phyloP scores from a whole-genome alignment of 2,113 vertebrate genomes.

The Thalassoma bifasciatum region DNA sequence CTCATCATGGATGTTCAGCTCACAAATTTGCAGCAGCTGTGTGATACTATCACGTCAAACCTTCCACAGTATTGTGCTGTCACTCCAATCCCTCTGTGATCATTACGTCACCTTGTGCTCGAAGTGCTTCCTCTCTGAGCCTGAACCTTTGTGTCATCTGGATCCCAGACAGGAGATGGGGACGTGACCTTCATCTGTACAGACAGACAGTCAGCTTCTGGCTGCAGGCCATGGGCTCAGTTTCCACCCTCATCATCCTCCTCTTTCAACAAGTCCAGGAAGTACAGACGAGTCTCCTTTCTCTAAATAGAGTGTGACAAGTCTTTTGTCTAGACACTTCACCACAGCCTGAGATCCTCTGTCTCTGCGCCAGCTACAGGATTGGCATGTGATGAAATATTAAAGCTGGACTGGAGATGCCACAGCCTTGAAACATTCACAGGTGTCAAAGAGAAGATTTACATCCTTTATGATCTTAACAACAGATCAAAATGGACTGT shows the following conservation, averaged over 20 bases:
- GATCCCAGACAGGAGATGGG: conserved; percentile 30
- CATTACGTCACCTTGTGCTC: conserved; percentile 36
- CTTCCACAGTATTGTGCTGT: conserved; percentile 14
- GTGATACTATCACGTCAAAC: too few relatives aligned
- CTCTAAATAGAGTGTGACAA: not conserved
- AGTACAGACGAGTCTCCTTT: not conserved
- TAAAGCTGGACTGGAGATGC: not conserved
- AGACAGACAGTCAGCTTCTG: conserved; percentile 32
- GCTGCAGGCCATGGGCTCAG: conserved; percentile 25
- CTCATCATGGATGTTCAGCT: too few relatives aligned
- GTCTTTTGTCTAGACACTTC: not conserved
- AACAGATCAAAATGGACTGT: too few relatives aligned
- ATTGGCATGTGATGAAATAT: not conserved
- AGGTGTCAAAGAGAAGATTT: not conserved
- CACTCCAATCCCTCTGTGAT: conserved; percentile 40
- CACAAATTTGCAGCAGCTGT: too few relatives aligned
- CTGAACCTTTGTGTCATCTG: conserved; percentile 29
- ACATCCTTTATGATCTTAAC: not conserved
- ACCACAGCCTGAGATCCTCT: too few relatives aligned
- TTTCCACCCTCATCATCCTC: conserved; percentile 2
- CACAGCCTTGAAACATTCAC: not conserved
- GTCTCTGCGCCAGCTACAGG: not conserved
- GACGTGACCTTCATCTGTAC: conserved; percentile 41
- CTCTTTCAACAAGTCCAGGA: conserved; percentile 16
- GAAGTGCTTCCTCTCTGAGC: conserved; percentile 16